Percentiles rank a stretch among this genome's conserved stretches.
phyloP scores from a whole-genome alignment of 2,888 invertebrate species.

The Meteorus cinctellus region DNA sequence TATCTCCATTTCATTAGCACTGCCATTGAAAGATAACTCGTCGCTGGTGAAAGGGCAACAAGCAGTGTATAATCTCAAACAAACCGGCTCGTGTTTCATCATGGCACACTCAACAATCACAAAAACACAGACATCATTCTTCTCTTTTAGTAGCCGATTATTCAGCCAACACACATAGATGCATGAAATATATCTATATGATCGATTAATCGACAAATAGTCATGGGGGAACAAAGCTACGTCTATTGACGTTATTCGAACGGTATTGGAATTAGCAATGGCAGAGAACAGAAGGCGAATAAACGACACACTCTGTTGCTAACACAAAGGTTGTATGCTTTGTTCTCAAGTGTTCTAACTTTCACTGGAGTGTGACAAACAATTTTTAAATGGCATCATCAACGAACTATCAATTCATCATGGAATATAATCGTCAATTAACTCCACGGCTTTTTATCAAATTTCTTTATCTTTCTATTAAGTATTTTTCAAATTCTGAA shows the following conservation, averaged over 20 bases:
- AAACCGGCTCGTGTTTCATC: constrained; percentile 5
- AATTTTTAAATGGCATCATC: not conserved
- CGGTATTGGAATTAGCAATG: constrained; percentile 19
- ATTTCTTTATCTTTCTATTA: not conserved
- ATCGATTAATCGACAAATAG: not conserved
- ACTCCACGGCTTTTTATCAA: not conserved
- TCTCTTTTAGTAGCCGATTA: not conserved
- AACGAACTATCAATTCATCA: not conserved
- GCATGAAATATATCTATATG: not conserved
- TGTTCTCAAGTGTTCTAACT: constrained; percentile 5
- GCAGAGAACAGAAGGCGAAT: not conserved
- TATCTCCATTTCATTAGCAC: constrained; percentile 3
- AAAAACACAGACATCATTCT: not conserved
- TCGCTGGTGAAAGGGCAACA: not conserved
- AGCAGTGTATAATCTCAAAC: not conserved
- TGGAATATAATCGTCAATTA: not conserved
- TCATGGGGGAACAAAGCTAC: not conserved
- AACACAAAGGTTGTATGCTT: constrained; percentile 8
- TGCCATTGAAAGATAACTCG: not conserved
- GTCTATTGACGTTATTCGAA: constrained; percentile 14
- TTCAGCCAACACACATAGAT: not conserved
- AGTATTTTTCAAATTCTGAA: too few species aligned
- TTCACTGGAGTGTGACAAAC: not conserved
- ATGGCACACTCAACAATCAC: constrained; percentile 4
- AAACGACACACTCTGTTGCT: constrained; percentile 16